These are phyloP conservation scores for Phortica variegata DNA, from an alignment of 1,140 invertebrate genomes.

Conservation along the genomic window DNA sequence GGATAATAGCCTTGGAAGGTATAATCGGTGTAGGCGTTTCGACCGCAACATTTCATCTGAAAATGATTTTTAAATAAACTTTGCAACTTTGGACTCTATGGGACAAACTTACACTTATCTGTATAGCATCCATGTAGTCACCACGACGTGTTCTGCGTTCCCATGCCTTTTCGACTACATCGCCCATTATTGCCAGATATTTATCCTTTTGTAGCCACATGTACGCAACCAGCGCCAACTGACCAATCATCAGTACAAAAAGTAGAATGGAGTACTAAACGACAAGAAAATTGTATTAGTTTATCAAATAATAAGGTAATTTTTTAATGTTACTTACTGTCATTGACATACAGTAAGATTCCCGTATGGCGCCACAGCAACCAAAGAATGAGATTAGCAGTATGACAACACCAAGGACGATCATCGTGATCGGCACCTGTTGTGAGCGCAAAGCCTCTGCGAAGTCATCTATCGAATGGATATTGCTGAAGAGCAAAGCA, in stretches of 20 bases:
- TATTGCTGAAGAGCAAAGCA: slow-evolving; percentile 61
- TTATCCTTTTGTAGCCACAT: slow-evolving; percentile 61
- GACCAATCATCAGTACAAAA: slow-evolving; percentile 65
- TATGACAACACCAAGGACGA: slow-evolving; percentile 71
- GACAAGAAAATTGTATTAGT: slow-evolving; percentile 10
- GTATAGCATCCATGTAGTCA: slow-evolving; percentile 57
- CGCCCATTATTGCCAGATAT: slow-evolving; percentile 57
- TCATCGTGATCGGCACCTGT: slow-evolving; percentile 66
- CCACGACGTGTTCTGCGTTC: slow-evolving; percentile 29
- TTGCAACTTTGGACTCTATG: neutral
- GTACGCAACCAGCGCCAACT: slow-evolving; percentile 64
- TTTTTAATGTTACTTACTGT: slow-evolving; percentile 62
- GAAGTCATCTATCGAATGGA: slow-evolving; percentile 58
- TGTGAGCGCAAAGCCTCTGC: slow-evolving; percentile 59
- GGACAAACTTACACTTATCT: slow-evolving; percentile 57
- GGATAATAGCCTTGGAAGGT: slow-evolving; percentile 40
- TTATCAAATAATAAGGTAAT: neutral
- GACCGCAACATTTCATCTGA: slow-evolving; percentile 68
- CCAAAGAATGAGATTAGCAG: slow-evolving; percentile 81
- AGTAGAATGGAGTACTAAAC: slow-evolving; percentile 67
- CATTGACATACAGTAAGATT: slow-evolving; percentile 80
- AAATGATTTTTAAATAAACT: slow-evolving; percentile 20
- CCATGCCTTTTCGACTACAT: slow-evolving; percentile 56
- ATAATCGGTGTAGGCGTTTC: slow-evolving; percentile 59
- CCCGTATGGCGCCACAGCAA: slow-evolving; percentile 80